A percentile compares a stretch with the other conserved stretches of the same genome.
phyloP scores from a whole-genome alignment of 2,113 vertebrate species.

The Dromiciops gliroides region DNA sequence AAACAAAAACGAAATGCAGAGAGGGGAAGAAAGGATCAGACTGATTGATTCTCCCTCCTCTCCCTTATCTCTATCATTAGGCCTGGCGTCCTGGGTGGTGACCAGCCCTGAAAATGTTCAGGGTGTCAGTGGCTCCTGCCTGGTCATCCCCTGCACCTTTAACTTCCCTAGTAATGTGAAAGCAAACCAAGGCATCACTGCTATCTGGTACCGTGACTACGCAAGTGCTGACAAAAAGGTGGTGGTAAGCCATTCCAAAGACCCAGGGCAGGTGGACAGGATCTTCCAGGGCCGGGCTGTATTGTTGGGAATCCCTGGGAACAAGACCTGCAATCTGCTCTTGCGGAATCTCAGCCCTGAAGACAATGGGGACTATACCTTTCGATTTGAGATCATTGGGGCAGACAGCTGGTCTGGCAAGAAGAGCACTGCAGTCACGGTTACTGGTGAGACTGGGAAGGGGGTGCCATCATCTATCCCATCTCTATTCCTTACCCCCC shows the following conservation, averaged over 20 bases:
- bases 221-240: accelerated
- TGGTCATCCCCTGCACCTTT: conserved; percentile 82
- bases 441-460: conserved; percentile 73
- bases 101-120: conserved; percentile 50
- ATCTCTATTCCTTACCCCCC: neutral
- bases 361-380: conserved; percentile 78
- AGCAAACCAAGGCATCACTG: neutral
- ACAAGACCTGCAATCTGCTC: conserved; percentile 74
- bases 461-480: neutral
- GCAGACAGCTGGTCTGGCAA: conserved; percentile 73
- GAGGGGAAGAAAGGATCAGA: neutral
- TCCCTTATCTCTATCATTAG: conserved; percentile 43
- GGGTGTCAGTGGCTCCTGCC: conserved; percentile 74
- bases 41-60: conserved; percentile 51
- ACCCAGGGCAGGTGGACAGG: neutral
- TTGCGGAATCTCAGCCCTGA: conserved; percentile 33
- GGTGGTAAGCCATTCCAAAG: conserved; percentile 61
- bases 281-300: conserved; percentile 52
- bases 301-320: conserved; percentile 40
- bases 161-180: conserved; percentile 37
- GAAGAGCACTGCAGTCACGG: conserved; percentile 49
- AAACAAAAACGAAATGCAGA: too few relatives aligned
- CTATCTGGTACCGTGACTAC: conserved; percentile 84
- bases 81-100: conserved; percentile 66
- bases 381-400: conserved; percentile 82